Percentiles rank a stretch among this genome's conserved stretches.
phyloP scores from a whole-genome alignment of 1,140 invertebrate species.

The Meteorus sp. region DNA sequence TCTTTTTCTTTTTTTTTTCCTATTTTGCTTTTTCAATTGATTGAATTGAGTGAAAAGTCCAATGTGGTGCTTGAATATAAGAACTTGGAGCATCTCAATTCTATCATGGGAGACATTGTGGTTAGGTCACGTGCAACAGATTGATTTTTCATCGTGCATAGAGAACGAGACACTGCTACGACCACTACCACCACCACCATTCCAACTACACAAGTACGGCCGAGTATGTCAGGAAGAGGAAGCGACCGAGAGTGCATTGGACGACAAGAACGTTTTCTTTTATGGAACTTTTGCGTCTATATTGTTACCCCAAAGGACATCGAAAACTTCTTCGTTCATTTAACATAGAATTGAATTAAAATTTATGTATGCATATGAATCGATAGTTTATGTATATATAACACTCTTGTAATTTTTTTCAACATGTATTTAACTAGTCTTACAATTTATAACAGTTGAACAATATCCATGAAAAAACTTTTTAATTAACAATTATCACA shows the following conservation, averaged over 20 bases:
- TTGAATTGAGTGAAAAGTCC: no score
- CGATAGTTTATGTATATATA: neutral
- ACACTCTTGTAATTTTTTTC: no score
- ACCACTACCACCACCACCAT: neutral
- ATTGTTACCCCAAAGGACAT: neutral
- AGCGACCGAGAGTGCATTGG: neutral
- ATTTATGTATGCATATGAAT: conserved; percentile 1
- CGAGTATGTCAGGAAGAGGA: no score
- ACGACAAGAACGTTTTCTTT: no score
- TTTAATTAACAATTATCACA: conserved; percentile 1
- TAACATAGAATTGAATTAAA: neutral
- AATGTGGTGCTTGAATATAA: no score
- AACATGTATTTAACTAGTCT: no score
- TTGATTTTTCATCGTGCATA: conserved; percentile 23
- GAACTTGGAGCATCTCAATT: no score
- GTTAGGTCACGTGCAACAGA: conserved; percentile 16
- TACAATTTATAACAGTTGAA: no score
- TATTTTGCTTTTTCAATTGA: no score
- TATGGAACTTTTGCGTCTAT: neutral
- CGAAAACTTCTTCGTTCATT: neutral
- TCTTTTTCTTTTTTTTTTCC: no score
- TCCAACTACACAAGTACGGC: no score
- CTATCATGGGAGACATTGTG: neutral
- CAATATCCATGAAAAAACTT: conserved; percentile 10
- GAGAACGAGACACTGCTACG: neutral